phyloP scores from a whole-genome alignment of 2,797 vertebrate species.

The Lycodopsis pacificus region DNA sequence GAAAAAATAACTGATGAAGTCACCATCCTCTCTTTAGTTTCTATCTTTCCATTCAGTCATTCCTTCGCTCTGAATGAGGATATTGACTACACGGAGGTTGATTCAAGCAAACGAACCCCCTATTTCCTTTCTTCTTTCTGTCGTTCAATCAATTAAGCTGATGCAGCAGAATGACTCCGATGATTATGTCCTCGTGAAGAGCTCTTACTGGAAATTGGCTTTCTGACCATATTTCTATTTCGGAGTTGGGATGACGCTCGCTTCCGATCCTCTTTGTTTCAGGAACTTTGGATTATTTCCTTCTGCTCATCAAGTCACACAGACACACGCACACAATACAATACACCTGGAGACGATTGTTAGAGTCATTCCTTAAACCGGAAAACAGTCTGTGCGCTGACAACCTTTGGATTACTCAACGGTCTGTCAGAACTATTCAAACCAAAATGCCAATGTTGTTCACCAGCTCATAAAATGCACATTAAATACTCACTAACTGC shows the following conservation, averaged over 20 bases:
- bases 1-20: slow-evolving; percentile 11
- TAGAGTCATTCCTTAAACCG: no score
- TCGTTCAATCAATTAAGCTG: slow-evolving; percentile 13
- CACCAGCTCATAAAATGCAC: no score
- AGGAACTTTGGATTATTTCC: no score
- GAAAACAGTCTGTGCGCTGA: no score
- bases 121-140: background rate
- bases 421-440: no score
- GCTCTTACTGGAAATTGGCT: slow-evolving; percentile 30
- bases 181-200: background rate
- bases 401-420: no score
- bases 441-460: no score
- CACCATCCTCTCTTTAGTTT: background rate
- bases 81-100: slow-evolving; percentile 18
- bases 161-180: background rate
- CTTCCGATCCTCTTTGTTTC: slow-evolving; percentile 1
- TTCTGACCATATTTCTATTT: background rate
- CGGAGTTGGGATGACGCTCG: background rate
- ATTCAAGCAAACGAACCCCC: slow-evolving; percentile 23
- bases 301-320: background rate
- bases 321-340: background rate
- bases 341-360: no score
- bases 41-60: background rate
- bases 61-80: background rate
- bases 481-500: background rate